These are phyloP conservation scores for Fragum fragum DNA, from an alignment of 2,888 invertebrate genomes.

Conservation along the genomic window DNA sequence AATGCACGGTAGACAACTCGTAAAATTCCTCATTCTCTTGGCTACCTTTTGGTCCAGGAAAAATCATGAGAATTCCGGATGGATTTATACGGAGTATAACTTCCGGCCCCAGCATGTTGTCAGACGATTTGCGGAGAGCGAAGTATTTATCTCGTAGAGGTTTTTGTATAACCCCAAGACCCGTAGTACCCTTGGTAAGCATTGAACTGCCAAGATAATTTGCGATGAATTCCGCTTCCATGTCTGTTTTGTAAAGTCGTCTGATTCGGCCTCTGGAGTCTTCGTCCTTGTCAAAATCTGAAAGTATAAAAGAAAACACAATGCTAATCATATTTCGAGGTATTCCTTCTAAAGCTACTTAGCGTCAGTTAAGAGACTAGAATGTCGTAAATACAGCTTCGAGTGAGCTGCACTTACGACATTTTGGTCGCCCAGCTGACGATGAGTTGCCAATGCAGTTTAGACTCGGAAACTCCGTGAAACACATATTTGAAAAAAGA, in stretches of 20 bases:
- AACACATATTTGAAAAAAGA: no score
- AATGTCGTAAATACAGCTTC: no score
- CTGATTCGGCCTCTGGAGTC: background rate
- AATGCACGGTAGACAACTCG: slow-evolving; percentile 88
- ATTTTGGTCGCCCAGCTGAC: no score
- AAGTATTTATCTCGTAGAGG: slow-evolving; percentile 98
- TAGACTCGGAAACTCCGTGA: no score
- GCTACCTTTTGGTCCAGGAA: slow-evolving; percentile 98
- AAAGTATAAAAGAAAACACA: slow-evolving; percentile 7
- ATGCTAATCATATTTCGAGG: no score
- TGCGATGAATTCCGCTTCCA: slow-evolving; percentile 91
- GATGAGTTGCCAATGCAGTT: no score
- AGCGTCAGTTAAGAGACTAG: no score
- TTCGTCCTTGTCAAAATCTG: slow-evolving; percentile 45
- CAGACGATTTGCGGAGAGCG: slow-evolving; percentile 91
- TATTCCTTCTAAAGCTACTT: no score
- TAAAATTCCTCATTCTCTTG: slow-evolving; percentile 91
- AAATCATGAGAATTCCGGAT: slow-evolving; percentile 96
- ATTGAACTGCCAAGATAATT: slow-evolving; percentile 98
- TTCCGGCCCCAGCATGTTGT: slow-evolving; percentile 70
- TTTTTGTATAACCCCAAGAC: slow-evolving; percentile 98
- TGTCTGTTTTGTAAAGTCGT: slow-evolving; percentile 25
- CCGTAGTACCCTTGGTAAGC: slow-evolving; percentile 99
- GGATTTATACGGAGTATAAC: slow-evolving; percentile 90
- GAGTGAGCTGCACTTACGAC: no score